These are phyloP conservation scores for Omphaloscelis lunosa DNA, from an alignment of 2,888 invertebrate genomes.

Conservation along the genomic window DNA sequence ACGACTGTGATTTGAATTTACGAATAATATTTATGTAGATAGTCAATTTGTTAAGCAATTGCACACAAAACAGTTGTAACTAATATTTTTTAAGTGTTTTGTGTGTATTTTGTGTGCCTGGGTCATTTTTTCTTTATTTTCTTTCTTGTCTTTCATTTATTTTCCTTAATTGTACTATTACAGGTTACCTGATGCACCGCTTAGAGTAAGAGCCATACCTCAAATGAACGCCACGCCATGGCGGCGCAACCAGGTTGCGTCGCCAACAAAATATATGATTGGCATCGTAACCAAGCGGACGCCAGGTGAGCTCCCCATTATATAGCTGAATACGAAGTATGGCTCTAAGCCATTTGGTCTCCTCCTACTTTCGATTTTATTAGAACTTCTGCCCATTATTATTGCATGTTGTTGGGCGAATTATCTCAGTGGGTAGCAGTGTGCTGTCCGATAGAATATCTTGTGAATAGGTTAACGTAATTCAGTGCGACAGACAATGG, in stretches of 20 bases:
- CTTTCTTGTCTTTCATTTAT: background rate
- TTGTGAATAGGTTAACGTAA: conserved; percentile 49
- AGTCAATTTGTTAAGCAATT: background rate
- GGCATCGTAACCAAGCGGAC: too few species aligned
- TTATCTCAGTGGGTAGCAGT: conserved; percentile 46
- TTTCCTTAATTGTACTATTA: background rate
- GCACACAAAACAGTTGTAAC: background rate
- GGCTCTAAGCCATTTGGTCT: too few species aligned
- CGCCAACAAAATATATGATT: too few species aligned
- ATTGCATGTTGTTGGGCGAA: conserved; percentile 17
- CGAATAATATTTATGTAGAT: background rate
- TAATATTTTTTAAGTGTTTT: background rate
- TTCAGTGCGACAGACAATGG: conserved; percentile 55
- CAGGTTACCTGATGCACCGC: background rate
- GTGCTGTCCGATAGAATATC: conserved; percentile 54
- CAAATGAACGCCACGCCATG: too few species aligned
- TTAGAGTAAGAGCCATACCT: background rate
- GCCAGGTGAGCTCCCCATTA: too few species aligned
- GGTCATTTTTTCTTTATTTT: background rate
- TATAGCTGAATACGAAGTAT: too few species aligned
- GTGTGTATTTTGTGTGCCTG: too few species aligned
- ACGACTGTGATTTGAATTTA: too few species aligned
- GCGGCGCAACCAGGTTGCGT: too few species aligned
- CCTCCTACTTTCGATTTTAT: background rate
- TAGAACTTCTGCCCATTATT: conserved; percentile 21